Evolutionary conservation across 37 sponge, comb jelly and placozoan species (phyloP).

Genomic region (Dysidea cf. avara): DNA sequence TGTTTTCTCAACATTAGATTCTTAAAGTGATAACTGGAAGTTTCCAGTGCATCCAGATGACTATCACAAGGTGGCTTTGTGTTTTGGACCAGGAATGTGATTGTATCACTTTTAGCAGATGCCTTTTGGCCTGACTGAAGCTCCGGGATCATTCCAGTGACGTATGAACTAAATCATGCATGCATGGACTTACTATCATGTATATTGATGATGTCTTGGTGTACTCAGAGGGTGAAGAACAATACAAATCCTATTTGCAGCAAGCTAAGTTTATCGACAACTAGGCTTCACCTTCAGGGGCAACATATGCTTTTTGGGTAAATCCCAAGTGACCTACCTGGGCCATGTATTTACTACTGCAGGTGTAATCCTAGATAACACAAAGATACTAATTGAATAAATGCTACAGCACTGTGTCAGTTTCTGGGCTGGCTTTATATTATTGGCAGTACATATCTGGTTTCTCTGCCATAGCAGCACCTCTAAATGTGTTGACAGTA

Average conservation of each 20-base stretch:
- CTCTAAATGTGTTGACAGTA: slow-evolving; percentile 4
- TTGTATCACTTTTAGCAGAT: slow-evolving; percentile 3
- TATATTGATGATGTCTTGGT: slow-evolving; percentile 24
- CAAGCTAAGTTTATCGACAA: not conserved
- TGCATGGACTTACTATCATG: not conserved
- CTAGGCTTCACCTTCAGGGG: slow-evolving; percentile 10
- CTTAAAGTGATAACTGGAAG: too few species aligned
- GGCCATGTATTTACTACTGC: not conserved
- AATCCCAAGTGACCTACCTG: slow-evolving; percentile 6
- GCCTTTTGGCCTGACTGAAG: slow-evolving; percentile 20
- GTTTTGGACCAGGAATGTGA: slow-evolving; percentile 24
- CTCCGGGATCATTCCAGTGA: slow-evolving; percentile 18
- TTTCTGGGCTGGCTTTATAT: not conserved
- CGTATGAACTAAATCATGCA: slow-evolving; percentile 16
- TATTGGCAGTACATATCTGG: not conserved
- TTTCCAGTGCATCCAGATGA: not conserved
- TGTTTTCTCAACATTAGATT: slow-evolving; percentile 4
- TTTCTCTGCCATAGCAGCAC: slow-evolving; percentile 6
- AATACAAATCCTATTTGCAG: slow-evolving; percentile 1
- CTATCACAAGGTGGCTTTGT: slow-evolving; percentile 14
- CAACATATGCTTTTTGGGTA: slow-evolving; percentile 5
- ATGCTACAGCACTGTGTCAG: too few species aligned
- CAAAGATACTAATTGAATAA: not conserved
- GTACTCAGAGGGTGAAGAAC: not conserved
- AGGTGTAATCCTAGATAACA: not conserved